These are phyloP conservation scores for Eleginops maclovinus DNA, from an alignment of 2,113 vertebrate species.

Conservation along the genomic window DNA sequence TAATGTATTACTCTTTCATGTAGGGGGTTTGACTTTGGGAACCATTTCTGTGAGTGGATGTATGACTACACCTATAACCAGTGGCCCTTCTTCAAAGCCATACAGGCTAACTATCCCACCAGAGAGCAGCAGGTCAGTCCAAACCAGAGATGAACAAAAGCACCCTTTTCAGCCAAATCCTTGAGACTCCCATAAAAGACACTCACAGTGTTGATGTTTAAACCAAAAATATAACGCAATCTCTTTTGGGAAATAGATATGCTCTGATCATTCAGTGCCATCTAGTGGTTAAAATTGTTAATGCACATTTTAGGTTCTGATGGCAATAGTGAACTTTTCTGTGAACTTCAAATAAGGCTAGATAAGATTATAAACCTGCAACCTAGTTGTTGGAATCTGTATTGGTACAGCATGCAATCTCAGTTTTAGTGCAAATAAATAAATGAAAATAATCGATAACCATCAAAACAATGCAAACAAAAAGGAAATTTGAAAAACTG, in stretches of 20 bases:
- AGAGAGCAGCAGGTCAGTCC: slow-evolving; percentile 88
- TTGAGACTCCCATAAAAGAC: background rate
- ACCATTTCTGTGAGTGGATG: slow-evolving; percentile 96
- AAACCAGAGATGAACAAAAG: background rate
- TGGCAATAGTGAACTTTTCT: accelerated
- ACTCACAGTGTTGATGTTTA: background rate
- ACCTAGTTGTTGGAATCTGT: too few relatives aligned
- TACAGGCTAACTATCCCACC: slow-evolving; percentile 86
- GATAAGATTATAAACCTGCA: too few relatives aligned
- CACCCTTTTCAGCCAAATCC: background rate
- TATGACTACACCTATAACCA: slow-evolving; percentile 91
- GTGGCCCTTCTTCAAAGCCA: slow-evolving; percentile 88
- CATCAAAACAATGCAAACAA: too few relatives aligned
- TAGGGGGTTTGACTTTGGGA: slow-evolving; percentile 95
- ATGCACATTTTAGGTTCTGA: background rate
- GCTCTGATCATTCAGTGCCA: slow-evolving; percentile 28
- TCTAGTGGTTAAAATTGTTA: slow-evolving; percentile 56
- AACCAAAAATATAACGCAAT: background rate
- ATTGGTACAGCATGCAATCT: too few relatives aligned
- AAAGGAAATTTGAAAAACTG: too few relatives aligned
- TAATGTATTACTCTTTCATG: background rate
- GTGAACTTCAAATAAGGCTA: too few relatives aligned
- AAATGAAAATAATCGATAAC: too few relatives aligned
- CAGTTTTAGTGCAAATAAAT: too few relatives aligned
- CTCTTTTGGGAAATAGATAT: background rate